Evolutionary conservation across 2,888 invertebrate species (phyloP).

Genomic region (Flexamia atlantica): DNA sequence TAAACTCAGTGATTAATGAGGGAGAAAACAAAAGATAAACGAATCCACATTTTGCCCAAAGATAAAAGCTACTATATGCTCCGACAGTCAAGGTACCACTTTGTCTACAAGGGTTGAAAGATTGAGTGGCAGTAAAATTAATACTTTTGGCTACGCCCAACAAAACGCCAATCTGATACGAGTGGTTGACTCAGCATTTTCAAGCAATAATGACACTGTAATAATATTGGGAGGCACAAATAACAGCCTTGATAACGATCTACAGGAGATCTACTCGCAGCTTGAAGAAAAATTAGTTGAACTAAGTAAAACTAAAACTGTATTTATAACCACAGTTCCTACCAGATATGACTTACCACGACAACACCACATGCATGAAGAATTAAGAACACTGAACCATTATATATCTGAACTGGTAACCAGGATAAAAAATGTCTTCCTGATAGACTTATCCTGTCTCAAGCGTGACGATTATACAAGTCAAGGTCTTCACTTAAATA

Average conservation of each 20-base stretch:
- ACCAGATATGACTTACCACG: not conserved
- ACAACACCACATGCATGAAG: not conserved
- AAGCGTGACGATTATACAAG: not conserved
- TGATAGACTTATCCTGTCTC: not conserved
- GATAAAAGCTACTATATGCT: not conserved
- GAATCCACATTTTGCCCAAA: not conserved
- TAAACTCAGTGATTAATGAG: not conserved
- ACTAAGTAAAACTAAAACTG: not conserved
- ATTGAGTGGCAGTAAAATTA: not conserved
- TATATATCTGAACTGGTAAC: not conserved
- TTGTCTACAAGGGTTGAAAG: not conserved
- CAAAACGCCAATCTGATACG: not conserved
- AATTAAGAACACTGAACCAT: not conserved
- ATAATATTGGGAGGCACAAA: conserved; percentile 12
- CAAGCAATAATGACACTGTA: not conserved
- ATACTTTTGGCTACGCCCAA: not conserved
- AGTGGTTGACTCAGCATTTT: not conserved
- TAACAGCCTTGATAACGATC: conserved; percentile 9
- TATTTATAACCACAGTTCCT: conserved; percentile 4
- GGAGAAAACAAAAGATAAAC: not conserved
- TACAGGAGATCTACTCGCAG: not conserved
- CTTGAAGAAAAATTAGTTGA: not conserved
- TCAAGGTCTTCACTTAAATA: not conserved
- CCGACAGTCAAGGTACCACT: not conserved
- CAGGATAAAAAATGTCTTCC: not conserved